phyloP scores from a whole-genome alignment of 2,888 invertebrate genomes.

The Strigamia maritima region DNA sequence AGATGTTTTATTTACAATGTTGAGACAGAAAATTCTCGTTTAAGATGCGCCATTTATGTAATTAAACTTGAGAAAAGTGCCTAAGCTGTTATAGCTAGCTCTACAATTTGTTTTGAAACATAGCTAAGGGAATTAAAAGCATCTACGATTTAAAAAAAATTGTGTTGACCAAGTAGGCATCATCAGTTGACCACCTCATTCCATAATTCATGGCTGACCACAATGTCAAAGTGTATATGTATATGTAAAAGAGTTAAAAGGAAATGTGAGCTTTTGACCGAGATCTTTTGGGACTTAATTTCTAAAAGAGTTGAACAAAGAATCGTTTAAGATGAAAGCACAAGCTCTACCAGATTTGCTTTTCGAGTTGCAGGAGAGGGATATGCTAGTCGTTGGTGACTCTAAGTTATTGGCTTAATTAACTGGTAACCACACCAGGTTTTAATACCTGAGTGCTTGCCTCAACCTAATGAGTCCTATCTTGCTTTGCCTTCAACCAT shows the following conservation, averaged over 20 bases:
- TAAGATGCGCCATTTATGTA: conserved; percentile 10
- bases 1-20: conserved; percentile 5
- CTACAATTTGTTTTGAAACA: conserved; percentile 5
- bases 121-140: background rate
- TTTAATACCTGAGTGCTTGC: conserved; percentile 28
- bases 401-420: conserved; percentile 35
- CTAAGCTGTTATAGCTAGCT: background rate
- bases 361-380: conserved; percentile 15
- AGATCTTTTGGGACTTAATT: conserved; percentile 10
- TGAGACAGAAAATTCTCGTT: conserved; percentile 1
- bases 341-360: conserved; percentile 5
- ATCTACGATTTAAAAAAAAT: background rate
- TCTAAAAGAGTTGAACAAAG: background rate
- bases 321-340: conserved; percentile 5
- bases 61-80: background rate
- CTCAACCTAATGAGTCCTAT: conserved; percentile 19
- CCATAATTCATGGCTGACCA: conserved; percentile 10
- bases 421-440: conserved; percentile 27
- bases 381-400: conserved; percentile 12
- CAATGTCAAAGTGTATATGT: background rate
- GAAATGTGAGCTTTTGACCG: conserved; percentile 15
- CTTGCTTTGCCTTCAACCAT: conserved; percentile 1
- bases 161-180: background rate
- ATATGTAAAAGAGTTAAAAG: background rate
- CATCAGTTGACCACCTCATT: background rate